phyloP scores from a whole-genome alignment of 2,797 vertebrate species.

The Nyctibius grandis region DNA sequence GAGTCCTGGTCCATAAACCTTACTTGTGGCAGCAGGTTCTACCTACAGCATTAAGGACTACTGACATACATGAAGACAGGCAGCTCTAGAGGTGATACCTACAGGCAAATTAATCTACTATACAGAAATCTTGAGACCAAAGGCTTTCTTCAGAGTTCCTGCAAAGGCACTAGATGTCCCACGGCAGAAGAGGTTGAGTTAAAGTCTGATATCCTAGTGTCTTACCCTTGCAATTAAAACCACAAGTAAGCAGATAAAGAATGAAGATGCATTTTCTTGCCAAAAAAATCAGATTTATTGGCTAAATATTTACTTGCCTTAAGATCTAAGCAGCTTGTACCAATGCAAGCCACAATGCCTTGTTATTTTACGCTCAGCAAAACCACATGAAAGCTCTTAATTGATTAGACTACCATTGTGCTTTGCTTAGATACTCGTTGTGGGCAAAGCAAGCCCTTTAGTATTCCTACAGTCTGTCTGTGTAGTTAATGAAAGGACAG shows the following conservation, averaged over 20 bases:
- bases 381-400: background rate
- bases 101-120: background rate
- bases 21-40: background rate
- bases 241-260: background rate
- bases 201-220: background rate
- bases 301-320: slow-evolving; percentile 29
- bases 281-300: background rate
- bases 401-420: background rate
- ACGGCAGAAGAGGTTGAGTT: background rate
- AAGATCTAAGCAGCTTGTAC: background rate
- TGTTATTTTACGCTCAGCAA: background rate
- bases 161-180: background rate
- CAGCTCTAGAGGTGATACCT: background rate
- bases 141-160: background rate
- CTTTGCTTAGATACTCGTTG: background rate
- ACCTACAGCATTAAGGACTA: background rate
- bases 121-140: background rate
- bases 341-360: background rate
- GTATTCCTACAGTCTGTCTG: background rate
- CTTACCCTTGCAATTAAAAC: background rate
- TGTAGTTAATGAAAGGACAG: background rate
- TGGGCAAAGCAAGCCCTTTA: background rate
- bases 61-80: background rate
- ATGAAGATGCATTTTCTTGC: background rate
- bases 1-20: background rate